These are phyloP conservation scores for Microctonus hyperodae DNA, from an alignment of 2,888 invertebrate genomes.

Conservation along the genomic window DNA sequence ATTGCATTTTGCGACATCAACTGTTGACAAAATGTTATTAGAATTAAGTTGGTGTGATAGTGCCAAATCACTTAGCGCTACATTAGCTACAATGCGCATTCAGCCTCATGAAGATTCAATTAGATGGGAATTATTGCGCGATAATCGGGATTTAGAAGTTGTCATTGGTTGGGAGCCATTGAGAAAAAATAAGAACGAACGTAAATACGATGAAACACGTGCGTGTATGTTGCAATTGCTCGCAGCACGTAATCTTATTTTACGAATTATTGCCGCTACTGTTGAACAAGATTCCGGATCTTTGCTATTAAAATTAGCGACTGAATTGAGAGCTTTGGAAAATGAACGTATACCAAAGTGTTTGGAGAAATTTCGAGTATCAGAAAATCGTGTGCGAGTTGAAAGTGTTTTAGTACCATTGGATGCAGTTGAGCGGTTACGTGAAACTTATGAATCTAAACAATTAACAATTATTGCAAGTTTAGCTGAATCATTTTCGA, in stretches of 20 bases:
- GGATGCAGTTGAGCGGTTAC: conserved; percentile 57
- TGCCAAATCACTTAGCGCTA: conserved; percentile 46
- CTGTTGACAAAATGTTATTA: conserved; percentile 74
- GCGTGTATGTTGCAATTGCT: conserved; percentile 55
- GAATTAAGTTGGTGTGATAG: conserved; percentile 66
- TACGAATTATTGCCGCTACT: conserved; percentile 55
- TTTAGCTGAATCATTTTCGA: conserved; percentile 52
- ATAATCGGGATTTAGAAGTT: conserved; percentile 60
- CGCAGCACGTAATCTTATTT: conserved; percentile 52
- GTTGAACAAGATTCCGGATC: conserved; percentile 47
- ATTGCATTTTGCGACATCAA: conserved; percentile 74
- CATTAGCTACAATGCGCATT: conserved; percentile 54
- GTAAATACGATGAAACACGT: conserved; percentile 55
- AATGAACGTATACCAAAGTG: conserved; percentile 48
- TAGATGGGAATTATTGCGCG: conserved; percentile 54
- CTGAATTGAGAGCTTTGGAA: conserved; percentile 49
- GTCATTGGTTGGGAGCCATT: conserved; percentile 59
- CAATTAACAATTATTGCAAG: conserved; percentile 54
- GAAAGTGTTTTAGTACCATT: conserved; percentile 57
- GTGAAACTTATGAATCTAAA: conserved; percentile 56
- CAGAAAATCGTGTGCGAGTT: conserved; percentile 44
- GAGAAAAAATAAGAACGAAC: conserved; percentile 45
- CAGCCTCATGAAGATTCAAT: conserved; percentile 54
- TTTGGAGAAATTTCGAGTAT: conserved; percentile 48
- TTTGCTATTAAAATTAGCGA: conserved; percentile 47